Conservation (phyloP, 2,797 vertebrate genomes). For the Thunnus albacares region DNA sequence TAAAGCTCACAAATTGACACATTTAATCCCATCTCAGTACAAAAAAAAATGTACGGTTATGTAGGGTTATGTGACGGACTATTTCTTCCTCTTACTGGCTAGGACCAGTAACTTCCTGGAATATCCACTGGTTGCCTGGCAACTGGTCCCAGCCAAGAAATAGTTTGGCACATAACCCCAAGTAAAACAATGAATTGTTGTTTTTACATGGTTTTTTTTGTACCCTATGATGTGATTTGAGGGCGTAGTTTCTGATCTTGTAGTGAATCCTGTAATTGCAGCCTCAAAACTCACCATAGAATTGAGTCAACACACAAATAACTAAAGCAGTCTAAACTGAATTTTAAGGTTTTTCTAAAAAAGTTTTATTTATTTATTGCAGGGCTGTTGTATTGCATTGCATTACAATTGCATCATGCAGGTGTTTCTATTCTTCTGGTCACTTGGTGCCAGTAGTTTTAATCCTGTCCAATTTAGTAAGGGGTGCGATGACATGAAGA, state of each 20-base stretch:
- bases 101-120: not conserved
- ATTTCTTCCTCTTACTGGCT: not conserved
- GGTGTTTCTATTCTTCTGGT: conserved; percentile 1
- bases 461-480: not conserved
- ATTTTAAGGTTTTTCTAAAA: not conserved
- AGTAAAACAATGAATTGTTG: not conserved
- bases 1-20: too few species aligned
- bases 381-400: not conserved
- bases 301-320: not conserved
- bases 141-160: conserved; percentile 11
- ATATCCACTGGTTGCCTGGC: conserved; percentile 20
- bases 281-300: too few species aligned
- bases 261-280: too few species aligned
- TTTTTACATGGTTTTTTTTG: too few species aligned
- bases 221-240: too few species aligned
- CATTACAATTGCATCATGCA: conserved; percentile 28
- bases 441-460: not conserved
- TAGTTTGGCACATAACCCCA: not conserved
- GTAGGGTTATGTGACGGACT: not conserved
- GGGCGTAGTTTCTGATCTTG: too few species aligned
- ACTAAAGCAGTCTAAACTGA: not conserved
- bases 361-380: not conserved
- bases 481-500: not conserved
- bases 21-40: not conserved
- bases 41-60: not conserved